Conservation (phyloP, 1,140 invertebrate species). For the Penaeus chinensis region DNA sequence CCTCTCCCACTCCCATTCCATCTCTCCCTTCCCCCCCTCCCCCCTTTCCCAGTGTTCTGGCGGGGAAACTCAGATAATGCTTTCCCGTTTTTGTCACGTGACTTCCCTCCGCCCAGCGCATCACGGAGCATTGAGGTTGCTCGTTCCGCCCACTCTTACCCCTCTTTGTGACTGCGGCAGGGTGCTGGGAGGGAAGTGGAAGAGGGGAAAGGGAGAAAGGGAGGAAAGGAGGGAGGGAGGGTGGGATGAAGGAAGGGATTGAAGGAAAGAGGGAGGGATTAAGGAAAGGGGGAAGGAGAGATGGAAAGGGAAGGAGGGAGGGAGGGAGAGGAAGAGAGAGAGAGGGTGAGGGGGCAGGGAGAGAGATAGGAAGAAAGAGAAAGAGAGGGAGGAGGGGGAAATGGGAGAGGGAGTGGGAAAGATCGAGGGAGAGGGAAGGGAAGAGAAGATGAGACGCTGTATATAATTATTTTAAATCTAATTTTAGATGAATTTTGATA, state of each 20-base stretch:
- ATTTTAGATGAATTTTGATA: too few relatives aligned
- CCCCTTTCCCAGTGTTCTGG: neutral
- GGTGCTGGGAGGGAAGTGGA: neutral
- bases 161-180: too few relatives aligned
- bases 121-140: too few relatives aligned
- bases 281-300: neutral
- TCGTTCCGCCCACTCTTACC: too few relatives aligned
- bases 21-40: neutral
- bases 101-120: too few relatives aligned
- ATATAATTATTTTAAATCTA: too few relatives aligned
- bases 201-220: neutral
- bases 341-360: neutral
- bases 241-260: neutral
- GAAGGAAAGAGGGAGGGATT: neutral
- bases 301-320: conserved; percentile 2
- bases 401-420: too few relatives aligned
- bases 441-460: too few relatives aligned
- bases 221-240: conserved; percentile 5
- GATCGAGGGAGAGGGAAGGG: too few relatives aligned
- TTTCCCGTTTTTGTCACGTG: neutral
- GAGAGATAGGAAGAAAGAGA: neutral
- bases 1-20: neutral
- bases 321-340: neutral
- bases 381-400: neutral
- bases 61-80: conserved; percentile 6